Evolutionary conservation across 2,888 invertebrate species (phyloP).

Genomic region (Adineta ricciae): DNA sequence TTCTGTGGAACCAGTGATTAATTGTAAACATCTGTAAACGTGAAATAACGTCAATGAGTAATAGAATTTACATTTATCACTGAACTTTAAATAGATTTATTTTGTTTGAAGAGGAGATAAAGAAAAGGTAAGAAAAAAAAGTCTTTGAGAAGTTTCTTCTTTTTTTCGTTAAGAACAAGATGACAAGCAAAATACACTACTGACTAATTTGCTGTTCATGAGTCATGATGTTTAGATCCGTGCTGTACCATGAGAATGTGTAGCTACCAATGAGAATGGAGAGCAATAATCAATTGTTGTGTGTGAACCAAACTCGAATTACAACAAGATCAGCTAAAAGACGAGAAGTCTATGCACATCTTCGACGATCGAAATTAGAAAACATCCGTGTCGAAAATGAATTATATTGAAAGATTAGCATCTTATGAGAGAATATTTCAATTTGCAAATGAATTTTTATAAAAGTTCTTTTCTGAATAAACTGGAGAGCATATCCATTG

Average conservation of each 20-base stretch:
- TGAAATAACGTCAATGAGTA: too few species aligned
- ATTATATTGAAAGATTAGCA: too few species aligned
- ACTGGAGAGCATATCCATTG: too few species aligned
- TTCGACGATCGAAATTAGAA: too few species aligned
- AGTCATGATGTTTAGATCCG: background rate
- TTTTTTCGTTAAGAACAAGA: background rate
- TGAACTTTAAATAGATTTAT: background rate
- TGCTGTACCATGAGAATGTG: background rate
- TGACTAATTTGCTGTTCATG: background rate
- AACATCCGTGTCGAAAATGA: too few species aligned
- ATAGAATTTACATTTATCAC: background rate
- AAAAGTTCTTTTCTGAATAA: too few species aligned
- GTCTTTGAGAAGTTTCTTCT: background rate
- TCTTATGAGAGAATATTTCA: too few species aligned
- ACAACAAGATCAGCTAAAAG: too few species aligned
- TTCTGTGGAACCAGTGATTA: constrained; percentile 59
- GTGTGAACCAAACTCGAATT: too few species aligned
- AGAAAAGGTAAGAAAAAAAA: background rate
- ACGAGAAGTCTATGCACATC: too few species aligned
- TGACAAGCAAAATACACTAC: background rate
- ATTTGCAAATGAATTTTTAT: too few species aligned
- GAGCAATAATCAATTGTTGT: too few species aligned
- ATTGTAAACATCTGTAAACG: background rate
- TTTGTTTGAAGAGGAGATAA: background rate
- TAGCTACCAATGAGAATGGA: background rate